Evolutionary conservation across 2,113 vertebrate genomes (phyloP).

Genomic region (Polypterus bichir): DNA sequence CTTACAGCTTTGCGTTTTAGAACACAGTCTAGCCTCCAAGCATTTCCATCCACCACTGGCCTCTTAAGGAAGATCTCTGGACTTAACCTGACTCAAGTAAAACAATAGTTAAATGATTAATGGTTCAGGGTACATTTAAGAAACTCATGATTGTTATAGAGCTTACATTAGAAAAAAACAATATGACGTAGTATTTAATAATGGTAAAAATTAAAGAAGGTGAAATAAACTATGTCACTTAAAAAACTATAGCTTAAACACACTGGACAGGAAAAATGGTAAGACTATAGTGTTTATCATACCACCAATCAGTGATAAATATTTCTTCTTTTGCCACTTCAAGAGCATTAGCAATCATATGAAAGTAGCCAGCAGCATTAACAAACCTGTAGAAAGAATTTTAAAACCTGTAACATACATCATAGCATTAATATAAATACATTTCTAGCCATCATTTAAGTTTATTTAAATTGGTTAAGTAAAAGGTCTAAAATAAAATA

Average conservation of each 20-base stretch:
- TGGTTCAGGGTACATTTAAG: no score
- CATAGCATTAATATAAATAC: not conserved
- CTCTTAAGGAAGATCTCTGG: constrained; percentile 31
- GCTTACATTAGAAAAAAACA: no score
- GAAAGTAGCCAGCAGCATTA: constrained; percentile 28
- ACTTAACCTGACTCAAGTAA: constrained; percentile 21
- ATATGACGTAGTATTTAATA: no score
- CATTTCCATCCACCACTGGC: constrained; percentile 29
- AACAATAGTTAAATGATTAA: not conserved
- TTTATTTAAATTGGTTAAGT: not conserved
- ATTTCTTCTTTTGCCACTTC: constrained; percentile 30
- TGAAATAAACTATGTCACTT: no score
- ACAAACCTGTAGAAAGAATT: constrained; percentile 25
- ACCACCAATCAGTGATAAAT: constrained; percentile 31
- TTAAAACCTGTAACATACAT: not conserved
- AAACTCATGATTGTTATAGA: no score
- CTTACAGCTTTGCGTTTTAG: constrained; percentile 29
- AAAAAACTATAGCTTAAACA: no score
- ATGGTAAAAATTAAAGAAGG: no score
- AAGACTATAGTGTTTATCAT: constrained; percentile 6
- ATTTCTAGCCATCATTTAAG: not conserved
- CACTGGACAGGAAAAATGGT: not conserved
- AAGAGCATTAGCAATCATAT: constrained; percentile 26
- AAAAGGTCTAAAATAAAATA: not conserved
- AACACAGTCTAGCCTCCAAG: constrained; percentile 29